A percentile compares a stretch with the other conserved stretches of the same genome.
Evolutionary conservation across 2,797 vertebrate genomes (phyloP).

Genomic region (Chelon auratus): DNA sequence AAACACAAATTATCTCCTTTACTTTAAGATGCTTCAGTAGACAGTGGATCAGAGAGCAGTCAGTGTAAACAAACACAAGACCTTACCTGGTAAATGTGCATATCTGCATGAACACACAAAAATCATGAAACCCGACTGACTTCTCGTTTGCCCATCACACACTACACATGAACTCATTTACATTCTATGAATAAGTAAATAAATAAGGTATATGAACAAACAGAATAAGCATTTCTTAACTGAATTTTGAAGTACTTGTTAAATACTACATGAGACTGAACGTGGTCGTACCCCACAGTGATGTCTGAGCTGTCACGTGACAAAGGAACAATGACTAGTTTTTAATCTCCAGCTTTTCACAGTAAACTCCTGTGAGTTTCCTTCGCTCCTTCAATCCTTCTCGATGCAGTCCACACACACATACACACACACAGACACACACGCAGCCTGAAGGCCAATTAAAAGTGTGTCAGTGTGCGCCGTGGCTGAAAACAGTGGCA

Average conservation of each 20-base stretch:
- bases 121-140: background rate
- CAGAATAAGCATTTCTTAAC: background rate
- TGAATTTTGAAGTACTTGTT: background rate
- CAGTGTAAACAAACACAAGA: background rate
- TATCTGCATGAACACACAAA: background rate
- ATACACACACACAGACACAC: constrained; percentile 29
- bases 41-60: background rate
- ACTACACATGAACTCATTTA: background rate
- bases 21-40: background rate
- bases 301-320: constrained; percentile 24
- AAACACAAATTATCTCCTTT: background rate
- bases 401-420: constrained; percentile 1
- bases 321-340: background rate
- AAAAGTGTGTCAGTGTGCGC: constrained; percentile 71
- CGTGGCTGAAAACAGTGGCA: constrained; percentile 67
- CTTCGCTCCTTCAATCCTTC: constrained; percentile 10
- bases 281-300: background rate
- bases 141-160: background rate
- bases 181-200: background rate
- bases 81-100: background rate
- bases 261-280: background rate
- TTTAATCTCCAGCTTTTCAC: constrained; percentile 34
- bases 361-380: constrained; percentile 38
- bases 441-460: constrained; percentile 63
- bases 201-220: background rate